Conservation (phyloP, 2,888 invertebrate species). For the Sinentomon sp. region DNA sequence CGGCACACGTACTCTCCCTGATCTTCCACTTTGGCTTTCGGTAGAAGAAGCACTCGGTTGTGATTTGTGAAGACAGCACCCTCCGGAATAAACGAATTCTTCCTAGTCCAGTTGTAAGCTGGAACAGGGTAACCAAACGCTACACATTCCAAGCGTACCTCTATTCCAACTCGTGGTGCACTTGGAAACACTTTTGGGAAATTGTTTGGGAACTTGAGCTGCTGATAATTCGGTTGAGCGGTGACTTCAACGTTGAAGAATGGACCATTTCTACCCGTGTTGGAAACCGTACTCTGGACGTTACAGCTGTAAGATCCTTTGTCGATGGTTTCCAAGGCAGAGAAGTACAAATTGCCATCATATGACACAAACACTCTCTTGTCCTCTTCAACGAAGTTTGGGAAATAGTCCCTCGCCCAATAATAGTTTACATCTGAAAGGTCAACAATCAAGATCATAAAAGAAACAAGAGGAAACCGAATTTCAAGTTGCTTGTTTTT, state of each 20-base stretch:
- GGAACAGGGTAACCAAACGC: conserved; percentile 89
- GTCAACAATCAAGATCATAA: too few species aligned
- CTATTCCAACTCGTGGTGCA: conserved; percentile 64
- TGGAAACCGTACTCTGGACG: conserved; percentile 60
- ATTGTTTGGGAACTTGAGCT: conserved; percentile 70
- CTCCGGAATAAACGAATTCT: conserved; percentile 39
- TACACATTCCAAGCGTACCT: conserved; percentile 75
- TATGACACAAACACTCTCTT: conserved; percentile 71
- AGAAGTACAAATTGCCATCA: conserved; percentile 83
- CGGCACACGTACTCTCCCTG: conserved; percentile 76
- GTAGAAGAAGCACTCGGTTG: conserved; percentile 60
- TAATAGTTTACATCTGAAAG: conserved; percentile 46
- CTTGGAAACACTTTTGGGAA: conserved; percentile 90
- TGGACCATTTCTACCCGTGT: conserved; percentile 67
- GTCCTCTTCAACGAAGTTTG: conserved; percentile 79
- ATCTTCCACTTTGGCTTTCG: conserved; percentile 65
- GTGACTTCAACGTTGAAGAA: conserved; percentile 54
- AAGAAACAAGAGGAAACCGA: too few species aligned
- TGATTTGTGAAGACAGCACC: conserved; percentile 41
- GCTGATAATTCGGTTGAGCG: conserved; percentile 67
- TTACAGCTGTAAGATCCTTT: conserved; percentile 71
- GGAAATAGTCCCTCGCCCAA: conserved; percentile 70
- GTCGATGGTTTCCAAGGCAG: conserved; percentile 70
- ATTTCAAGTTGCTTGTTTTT: too few species aligned
- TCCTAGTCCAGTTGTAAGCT: conserved; percentile 72